Evolutionary conservation across 2,113 vertebrate species (phyloP), one percentile per base, ranked within the genome.

Genomic region (Bungarus multicinctus): DNA sequence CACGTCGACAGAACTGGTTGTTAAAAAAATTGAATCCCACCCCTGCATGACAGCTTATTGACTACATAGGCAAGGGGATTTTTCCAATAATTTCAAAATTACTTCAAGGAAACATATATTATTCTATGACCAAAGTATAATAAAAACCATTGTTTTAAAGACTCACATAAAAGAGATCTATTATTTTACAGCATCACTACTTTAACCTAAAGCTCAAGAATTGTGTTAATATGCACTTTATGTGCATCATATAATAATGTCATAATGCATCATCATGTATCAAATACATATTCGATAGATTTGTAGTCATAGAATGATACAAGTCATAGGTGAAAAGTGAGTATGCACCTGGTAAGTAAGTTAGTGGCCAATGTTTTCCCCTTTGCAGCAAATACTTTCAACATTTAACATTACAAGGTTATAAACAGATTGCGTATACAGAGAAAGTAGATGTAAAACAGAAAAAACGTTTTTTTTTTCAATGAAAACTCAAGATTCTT

Each of bases 341-440:
- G 91, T 12, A 94, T 93, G 94, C 88, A 54, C 74, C 94, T 94
- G 94, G 87, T 96, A 94, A 96, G 93, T 91, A 91, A 93, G 92
- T 97, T 95, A 97, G 93, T 96, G 53, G 95, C 93, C 95, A 95
- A 96, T 94, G 93, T 93, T 94, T 93, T 64, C 94, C 94, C 95
- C 94, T 96, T 94, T 96, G 87, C 45, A 94, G 94, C 91, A 95
- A 96, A 96, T 93, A 94, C 95, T 95, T 12, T n/a, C 69, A 91
- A 95, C 90, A 94, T 95, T 60, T 93, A 96, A 95, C 94, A 94
- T 92, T 95, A 94, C 91, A 96, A 92, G 74, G 91, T 95, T 92
- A 96, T 81, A 39, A 30, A 93, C n/a, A 45, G 86, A 54, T 0
- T 91, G 94, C 90, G 94, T 92, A 92, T 69, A n/a, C 11, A 47